These are phyloP conservation scores for Aelia acuminata DNA, from an alignment of 2,888 invertebrate genomes.

Conservation along the genomic window DNA sequence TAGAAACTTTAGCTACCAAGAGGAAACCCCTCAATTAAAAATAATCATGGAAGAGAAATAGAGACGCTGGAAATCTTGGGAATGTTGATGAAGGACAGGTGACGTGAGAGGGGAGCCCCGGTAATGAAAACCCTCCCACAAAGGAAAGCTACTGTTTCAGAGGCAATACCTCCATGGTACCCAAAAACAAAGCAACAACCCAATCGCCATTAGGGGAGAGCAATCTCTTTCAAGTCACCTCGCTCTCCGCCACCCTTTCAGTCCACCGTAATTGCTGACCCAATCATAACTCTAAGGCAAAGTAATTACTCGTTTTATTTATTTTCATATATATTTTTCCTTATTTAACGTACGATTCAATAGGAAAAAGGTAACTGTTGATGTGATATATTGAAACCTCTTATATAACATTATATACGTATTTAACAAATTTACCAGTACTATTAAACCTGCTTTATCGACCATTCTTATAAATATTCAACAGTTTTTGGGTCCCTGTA, in stretches of 20 bases:
- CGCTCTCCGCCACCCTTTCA: neutral
- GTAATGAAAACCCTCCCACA: neutral
- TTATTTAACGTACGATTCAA: no score
- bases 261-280: neutral
- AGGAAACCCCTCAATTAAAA: neutral
- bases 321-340: neutral
- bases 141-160: neutral
- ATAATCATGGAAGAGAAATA: neutral
- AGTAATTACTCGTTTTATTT: neutral
- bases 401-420: no score
- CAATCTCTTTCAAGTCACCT: conserved; percentile 8
- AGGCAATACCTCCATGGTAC: neutral
- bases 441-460: no score
- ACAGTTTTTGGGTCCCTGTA: no score
- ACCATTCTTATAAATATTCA: no score
- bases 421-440: no score
- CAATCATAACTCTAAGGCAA: neutral
- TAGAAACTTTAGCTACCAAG: neutral
- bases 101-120: neutral
- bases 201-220: conserved; percentile 8
- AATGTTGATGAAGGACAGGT: neutral
- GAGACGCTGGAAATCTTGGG: neutral
- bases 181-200: conserved; percentile 12
- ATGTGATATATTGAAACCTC: no score
- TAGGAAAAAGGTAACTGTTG: no score